Evolutionary conservation across 2,113 vertebrate species (phyloP), one percentile per base, ranked within the genome.

Genomic region (Corydoras maculifer): DNA sequence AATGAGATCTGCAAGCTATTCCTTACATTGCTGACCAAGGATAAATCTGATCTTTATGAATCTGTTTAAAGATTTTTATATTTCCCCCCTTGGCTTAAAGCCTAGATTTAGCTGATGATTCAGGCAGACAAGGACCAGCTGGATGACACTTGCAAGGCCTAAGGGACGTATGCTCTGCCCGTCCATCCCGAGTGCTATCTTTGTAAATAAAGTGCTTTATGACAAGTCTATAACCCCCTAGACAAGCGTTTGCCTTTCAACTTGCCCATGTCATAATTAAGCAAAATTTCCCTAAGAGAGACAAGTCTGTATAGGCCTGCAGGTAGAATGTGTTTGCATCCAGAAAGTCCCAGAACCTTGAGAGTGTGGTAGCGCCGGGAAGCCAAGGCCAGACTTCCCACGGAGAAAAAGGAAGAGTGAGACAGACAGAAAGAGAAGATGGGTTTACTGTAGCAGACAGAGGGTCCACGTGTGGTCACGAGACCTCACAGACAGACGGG

Each of bases 1-100:
- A 61, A 59, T 75, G 72, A 65, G 69, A 69, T 66, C 78, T 82
- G 81, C 49, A 29, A 76, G 72, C 68, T 43, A 43, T 43, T 43
- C 35, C 35, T 5, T 43, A 43, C 68, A 67, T 62, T 75, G 77
- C 70, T 73, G 15, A 70, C 77, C 60, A 53, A 50, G 30, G 35
- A 72, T 77, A 78, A 73, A 80, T 80, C 74, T 75, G 74, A 79
- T 57, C 72, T 75, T 77, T 76, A 77, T 77, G 72, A 76, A 74
- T 78, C 69, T 71, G 68, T 69, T 77, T 68, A 70, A 69, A 64
- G 63, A 78, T 68, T 80, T 76, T 71, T 78, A 74, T 67, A 69
- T 68, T 76, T 76, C 75, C 78, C 53, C 35, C 35, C 7, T 43
- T 43, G 35, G 35, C 66, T n/a, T 43, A 14, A 76, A 18, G 67